These are phyloP conservation scores for Ptilorrhoa leucosticta DNA, from an alignment of 2,113 vertebrate genomes.

Conservation along the genomic window DNA sequence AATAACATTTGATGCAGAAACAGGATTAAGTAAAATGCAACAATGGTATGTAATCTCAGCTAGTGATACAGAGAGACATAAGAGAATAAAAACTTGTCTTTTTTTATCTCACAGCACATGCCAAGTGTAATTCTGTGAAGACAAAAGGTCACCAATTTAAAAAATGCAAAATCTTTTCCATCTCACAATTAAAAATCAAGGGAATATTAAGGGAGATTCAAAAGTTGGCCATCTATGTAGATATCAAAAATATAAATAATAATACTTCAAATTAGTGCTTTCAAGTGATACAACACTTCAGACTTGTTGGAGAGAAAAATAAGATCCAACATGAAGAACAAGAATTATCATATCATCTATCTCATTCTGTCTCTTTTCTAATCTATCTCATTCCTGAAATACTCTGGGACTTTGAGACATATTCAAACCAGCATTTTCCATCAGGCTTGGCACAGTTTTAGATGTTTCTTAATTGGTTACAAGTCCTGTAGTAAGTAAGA, in stretches of 20 bases:
- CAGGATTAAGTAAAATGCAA: neutral
- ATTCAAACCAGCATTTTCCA: neutral
- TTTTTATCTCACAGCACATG: neutral
- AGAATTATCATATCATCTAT: neutral
- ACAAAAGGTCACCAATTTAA: neutral
- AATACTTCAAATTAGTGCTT: neutral
- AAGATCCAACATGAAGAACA: neutral
- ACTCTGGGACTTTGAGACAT: neutral
- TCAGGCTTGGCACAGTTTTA: neutral
- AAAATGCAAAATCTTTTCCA: neutral
- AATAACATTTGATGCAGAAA: neutral
- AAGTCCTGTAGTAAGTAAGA: neutral
- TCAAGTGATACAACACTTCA: neutral
- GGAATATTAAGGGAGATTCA: neutral
- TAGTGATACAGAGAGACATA: neutral
- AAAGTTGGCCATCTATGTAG: neutral
- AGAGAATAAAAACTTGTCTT: neutral
- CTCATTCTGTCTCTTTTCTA: neutral
- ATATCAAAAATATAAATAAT: neutral
- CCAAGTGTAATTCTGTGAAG: neutral
- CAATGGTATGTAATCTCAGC: neutral
- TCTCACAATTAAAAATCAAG: neutral
- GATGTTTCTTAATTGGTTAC: neutral
- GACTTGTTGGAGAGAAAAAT: neutral
- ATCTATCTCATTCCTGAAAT: neutral